Evolutionary conservation across 2,797 vertebrate genomes (phyloP).

Genomic region (Enteromius treurensis): DNA sequence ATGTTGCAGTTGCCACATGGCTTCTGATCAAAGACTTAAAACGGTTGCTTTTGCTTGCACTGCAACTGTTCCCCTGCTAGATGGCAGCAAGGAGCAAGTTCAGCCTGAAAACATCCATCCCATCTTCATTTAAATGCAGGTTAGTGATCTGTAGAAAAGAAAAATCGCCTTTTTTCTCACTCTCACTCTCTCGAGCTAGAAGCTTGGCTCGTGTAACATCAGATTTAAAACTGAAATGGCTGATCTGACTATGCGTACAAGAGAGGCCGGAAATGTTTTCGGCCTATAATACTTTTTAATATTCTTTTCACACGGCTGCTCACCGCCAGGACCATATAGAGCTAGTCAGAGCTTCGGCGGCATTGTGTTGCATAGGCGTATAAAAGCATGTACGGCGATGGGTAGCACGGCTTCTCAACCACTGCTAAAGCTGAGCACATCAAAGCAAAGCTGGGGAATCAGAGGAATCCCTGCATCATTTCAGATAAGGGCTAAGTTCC

Average conservation of each 20-base stretch:
- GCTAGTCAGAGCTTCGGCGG: constrained; percentile 51
- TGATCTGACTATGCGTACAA: constrained; percentile 49
- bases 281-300: constrained; percentile 52
- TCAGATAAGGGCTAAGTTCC: constrained; percentile 75
- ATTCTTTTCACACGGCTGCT: constrained; percentile 51
- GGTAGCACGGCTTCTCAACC: constrained; percentile 9
- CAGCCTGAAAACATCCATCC: not conserved
- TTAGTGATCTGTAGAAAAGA: constrained; percentile 19
- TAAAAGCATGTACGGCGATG: constrained; percentile 56
- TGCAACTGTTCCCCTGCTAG: constrained; percentile 34
- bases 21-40: not conserved
- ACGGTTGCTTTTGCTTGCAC: not conserved
- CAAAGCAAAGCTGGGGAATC: constrained; percentile 73
- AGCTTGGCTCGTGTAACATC: constrained; percentile 32
- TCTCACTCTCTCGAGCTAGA: not conserved
- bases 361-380: constrained; percentile 56
- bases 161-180: not conserved
- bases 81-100: constrained; percentile 41
- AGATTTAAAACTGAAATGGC: constrained; percentile 61
- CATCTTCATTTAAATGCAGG: constrained; percentile 12
- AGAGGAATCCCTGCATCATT: constrained; percentile 72
- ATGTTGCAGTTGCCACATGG: not conserved
- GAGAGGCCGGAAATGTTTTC: constrained; percentile 25
- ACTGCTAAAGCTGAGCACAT: constrained; percentile 67
- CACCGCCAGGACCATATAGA: constrained; percentile 55